Evolutionary conservation across 2,113 vertebrate genomes (phyloP).

Genomic region (Rhinolophus ferrumequinum): DNA sequence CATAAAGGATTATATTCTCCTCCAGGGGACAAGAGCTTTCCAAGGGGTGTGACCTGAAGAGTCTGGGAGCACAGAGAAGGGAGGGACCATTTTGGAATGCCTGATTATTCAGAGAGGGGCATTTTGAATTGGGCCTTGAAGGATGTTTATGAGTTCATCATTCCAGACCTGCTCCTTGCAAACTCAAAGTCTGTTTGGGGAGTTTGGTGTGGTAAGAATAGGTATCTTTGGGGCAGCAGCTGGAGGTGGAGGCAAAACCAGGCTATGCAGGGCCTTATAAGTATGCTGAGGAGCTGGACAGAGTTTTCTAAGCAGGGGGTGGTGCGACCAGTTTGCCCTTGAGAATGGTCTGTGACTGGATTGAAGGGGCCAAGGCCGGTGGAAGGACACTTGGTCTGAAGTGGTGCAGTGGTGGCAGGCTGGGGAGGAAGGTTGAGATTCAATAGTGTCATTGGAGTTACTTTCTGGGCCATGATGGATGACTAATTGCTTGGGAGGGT

Average conservation of each 20-base stretch:
- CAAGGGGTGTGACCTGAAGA: neutral
- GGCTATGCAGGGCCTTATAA: neutral
- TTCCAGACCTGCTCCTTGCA: neutral
- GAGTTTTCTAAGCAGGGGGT: neutral
- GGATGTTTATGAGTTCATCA: neutral
- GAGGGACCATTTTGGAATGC: neutral
- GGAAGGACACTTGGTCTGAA: neutral
- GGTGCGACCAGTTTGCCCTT: neutral
- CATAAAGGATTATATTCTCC: neutral
- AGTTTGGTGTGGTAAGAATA: neutral
- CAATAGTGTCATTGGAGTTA: neutral
- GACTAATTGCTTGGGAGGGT: neutral
- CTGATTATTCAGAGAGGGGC: neutral
- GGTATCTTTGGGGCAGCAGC: neutral
- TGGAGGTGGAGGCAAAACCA: neutral
- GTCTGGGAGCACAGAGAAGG: neutral
- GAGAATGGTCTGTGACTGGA: neutral
- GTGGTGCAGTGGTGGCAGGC: neutral
- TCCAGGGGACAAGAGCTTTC: neutral
- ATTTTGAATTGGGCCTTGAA: neutral
- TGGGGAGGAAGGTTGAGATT: neutral
- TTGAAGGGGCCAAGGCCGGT: neutral
- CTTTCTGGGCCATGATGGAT: neutral
- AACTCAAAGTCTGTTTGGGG: neutral
- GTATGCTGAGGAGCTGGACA: neutral